Percentiles rank a stretch among this genome's conserved stretches.
phyloP scores from a whole-genome alignment of 2,888 invertebrate genomes.

The Ganaspis brasiliensis region DNA sequence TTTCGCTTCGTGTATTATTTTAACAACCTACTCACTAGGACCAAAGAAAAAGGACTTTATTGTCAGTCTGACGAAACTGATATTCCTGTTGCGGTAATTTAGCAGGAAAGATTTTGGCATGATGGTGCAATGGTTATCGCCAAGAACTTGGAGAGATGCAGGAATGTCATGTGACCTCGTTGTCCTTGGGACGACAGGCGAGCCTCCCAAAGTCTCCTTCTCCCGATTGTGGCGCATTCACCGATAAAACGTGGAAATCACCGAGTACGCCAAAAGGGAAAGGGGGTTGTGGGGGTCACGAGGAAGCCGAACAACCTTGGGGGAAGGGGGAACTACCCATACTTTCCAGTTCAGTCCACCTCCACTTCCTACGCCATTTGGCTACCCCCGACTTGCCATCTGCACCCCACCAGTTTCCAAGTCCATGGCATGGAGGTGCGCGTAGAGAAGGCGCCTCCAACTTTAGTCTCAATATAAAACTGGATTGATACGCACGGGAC shows the following conservation, averaged over 20 bases:
- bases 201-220: constrained; percentile 73
- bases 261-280: constrained; percentile 21
- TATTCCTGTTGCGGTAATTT: not conserved
- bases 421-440: constrained; percentile 66
- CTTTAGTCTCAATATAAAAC: constrained; percentile 75
- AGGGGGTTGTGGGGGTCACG: constrained; percentile 35
- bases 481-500: constrained; percentile 62
- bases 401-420: constrained; percentile 53
- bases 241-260: constrained; percentile 58
- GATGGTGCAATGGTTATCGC: constrained; percentile 45
- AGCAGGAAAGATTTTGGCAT: constrained; percentile 11
- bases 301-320: constrained; percentile 36
- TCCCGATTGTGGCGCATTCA: constrained; percentile 58
- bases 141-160: constrained; percentile 37
- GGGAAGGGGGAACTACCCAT: constrained; percentile 39
- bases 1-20: no score
- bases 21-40: no score
- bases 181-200: constrained; percentile 76
- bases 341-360: constrained; percentile 37
- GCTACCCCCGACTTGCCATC: constrained; percentile 59
- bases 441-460: constrained; percentile 67
- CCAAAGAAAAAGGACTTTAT: no score
- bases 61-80: not conserved
- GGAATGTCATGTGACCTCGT: constrained; percentile 69
- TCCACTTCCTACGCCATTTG: constrained; percentile 55